A percentile compares a stretch with the other conserved stretches of the same genome.
Conservation (phyloP, 2,113 vertebrate species). For the Neodontobutis hainanensis region DNA sequence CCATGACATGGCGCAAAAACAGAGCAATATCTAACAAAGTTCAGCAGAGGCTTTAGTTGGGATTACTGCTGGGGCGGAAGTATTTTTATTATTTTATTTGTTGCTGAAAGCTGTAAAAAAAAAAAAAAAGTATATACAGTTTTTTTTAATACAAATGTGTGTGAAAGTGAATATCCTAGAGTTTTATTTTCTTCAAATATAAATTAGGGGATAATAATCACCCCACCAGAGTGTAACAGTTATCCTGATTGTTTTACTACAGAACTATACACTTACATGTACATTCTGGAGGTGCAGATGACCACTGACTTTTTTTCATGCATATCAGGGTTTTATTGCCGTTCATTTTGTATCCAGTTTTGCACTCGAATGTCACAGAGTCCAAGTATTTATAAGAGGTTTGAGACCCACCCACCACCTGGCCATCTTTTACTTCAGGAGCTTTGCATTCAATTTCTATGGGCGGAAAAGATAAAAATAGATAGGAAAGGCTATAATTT, state of each 20-base stretch:
- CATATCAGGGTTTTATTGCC: neutral
- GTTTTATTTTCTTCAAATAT: too few relatives aligned
- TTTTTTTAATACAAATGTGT: too few relatives aligned
- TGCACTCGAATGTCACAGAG: constrained; percentile 31
- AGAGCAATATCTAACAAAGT: too few relatives aligned
- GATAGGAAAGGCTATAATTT: neutral
- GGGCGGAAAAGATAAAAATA: neutral
- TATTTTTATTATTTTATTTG: too few relatives aligned
- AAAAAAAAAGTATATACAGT: too few relatives aligned
- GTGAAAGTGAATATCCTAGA: too few relatives aligned
- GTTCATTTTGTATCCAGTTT: accelerated
- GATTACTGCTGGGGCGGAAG: too few relatives aligned
- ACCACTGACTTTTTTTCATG: constrained; percentile 34
- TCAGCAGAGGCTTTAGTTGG: too few relatives aligned
- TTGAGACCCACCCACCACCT: accelerated
- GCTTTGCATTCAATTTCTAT: constrained; percentile 23
- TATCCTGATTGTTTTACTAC: neutral
- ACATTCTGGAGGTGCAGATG: constrained; percentile 45
- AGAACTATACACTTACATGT: constrained; percentile 45
- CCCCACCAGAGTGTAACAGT: too few relatives aligned
- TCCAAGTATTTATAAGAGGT: constrained; percentile 4
- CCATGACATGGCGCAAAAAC: too few relatives aligned
- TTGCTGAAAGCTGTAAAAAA: too few relatives aligned
- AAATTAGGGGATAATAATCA: too few relatives aligned
- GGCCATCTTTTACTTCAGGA: accelerated